Evolutionary conservation across 2,113 vertebrate species (phyloP), one percentile per base, ranked within the genome.

Genomic region (Bubo bubo): DNA sequence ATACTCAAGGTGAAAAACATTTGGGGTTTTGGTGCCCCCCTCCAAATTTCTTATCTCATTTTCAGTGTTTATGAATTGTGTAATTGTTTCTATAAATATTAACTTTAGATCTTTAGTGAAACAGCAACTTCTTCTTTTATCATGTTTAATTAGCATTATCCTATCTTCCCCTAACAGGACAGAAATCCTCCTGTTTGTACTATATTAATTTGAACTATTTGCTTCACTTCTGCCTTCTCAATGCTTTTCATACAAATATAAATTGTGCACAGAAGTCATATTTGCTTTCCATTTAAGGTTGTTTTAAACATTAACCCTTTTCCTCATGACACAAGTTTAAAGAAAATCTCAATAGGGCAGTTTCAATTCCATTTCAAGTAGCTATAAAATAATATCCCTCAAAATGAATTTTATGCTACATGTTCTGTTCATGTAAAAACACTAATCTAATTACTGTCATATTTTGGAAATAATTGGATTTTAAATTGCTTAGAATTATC

Each of bases 401-500:
- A 43, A 83, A 92, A 94, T 47, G 14, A 77, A 91, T 96, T 92
- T 92, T 80, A 79, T 86, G 88, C 82, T 95, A 59, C 47, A 35
- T 39, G 24, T 71, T 91, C 94, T 88, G 47, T 92, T 88, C 82
- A 63, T 86, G 79, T 81, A 92, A 95, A 95, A 96, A 95, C 63
- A 94, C 75, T 97, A 97, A 98, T 96, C 89, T 98, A 98, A 98
- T 98, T 98, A 97, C 88, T 94, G 97, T 91, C 95, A 71, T 96
- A 96, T 95, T 97, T 96, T 94, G 76, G 88, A 96, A 97, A 95
- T 96, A 97, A 96, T 90, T 96, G 95, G 95, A 96, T 97, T 98
- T 97, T 94, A 97, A 98, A 97, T 98, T 97, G 94, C 96, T 94
- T 82, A 84, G 77, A 97, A 97, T 98, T 98, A 98, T 98, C 97